Base-by-base conservation (phyloP, 2,113 vertebrate genomes). In the Pyrgilauda ruficollis region DNA sequence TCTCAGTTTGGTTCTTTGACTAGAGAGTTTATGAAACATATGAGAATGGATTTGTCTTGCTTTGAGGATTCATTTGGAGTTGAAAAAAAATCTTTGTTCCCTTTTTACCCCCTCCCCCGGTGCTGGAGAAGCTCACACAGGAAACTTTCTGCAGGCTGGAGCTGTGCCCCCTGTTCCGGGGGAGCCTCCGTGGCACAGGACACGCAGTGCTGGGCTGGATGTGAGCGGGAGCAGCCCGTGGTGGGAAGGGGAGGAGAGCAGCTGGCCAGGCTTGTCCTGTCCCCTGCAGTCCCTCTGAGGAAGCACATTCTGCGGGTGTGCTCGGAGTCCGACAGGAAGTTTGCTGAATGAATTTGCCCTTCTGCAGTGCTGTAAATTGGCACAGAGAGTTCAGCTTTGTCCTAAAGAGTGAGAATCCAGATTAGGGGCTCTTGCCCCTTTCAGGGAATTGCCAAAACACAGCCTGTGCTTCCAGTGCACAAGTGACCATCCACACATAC, bases 251-350 rank as follows among this genome's bases (percentile, higher is more conserved):
- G 37, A 84, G 69, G 78, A 64, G 52, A 66, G 87, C 87, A 90
- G 82, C 84, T 93, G 94, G 69, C 74, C 83, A 37, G 87, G 2
- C 82, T 80, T 19, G 33, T 33, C 66, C 53, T 66, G 91, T 61
- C 59, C 53, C 70, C 87, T 79, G 0, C 0, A 11, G 2, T n/a
- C 58, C 43, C 87, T 35, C 15, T 7, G 6, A 90, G 93, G 93
- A 85, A 93, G 22, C 1, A 0, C 15, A 0, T 72, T 70, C 26
- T 88, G 87, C 10, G 10, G 82, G 63, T 69, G 46, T 80, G 74
- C 82, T 52, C n/a, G 82, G 82, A 83, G 82, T 73, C 63, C 63
- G 82, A 88, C 90, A 78, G 93, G 93, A 97, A 95, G 75, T 82
- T 77, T 50, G 61, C 63, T 46, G 81, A 30, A 66, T 47, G 59